phyloP scores from a whole-genome alignment of 2,113 vertebrate genomes.

The Phyllopteryx taeniolatus region DNA sequence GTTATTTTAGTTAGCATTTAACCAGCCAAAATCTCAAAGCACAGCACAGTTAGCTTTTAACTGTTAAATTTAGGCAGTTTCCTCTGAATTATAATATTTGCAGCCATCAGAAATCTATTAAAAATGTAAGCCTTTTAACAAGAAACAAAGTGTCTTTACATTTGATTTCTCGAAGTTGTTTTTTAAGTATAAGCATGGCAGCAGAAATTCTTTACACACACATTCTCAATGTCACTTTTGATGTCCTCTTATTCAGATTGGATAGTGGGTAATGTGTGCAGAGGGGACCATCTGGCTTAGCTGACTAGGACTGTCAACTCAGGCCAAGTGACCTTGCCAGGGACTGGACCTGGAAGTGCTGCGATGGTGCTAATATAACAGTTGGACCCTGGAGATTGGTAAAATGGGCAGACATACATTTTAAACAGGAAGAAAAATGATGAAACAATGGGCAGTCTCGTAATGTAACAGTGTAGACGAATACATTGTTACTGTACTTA shows the following conservation, averaged over 20 bases:
- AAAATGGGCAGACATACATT: constrained; percentile 30
- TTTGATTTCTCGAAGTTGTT: not conserved
- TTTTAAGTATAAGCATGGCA: constrained; percentile 16
- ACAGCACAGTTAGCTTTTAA: too few species aligned
- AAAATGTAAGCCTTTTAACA: not conserved
- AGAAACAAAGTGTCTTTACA: not conserved
- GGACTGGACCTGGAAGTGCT: constrained; percentile 38
- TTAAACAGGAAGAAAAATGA: constrained; percentile 25
- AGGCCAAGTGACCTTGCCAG: constrained; percentile 71
- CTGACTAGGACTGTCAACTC: constrained; percentile 62
- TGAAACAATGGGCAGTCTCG: constrained; percentile 2
- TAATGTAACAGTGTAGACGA: too few species aligned
- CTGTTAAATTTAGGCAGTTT: too few species aligned
- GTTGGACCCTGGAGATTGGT: constrained; percentile 35
- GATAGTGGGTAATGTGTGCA: constrained; percentile 52
- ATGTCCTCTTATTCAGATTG: constrained; percentile 64
- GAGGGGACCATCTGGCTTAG: constrained; percentile 69
- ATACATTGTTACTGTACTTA: too few species aligned
- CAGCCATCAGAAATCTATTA: not conserved
- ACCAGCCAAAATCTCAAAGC: too few species aligned
- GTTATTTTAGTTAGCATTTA: too few species aligned
- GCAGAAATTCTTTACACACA: constrained; percentile 21
- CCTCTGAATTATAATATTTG: too few species aligned
- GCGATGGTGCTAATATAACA: constrained; percentile 58
- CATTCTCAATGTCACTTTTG: constrained; percentile 52